Evolutionary conservation across 1,140 invertebrate genomes (phyloP), one percentile per base, ranked within the genome.

Genomic region (Cyclargus thomasi): DNA sequence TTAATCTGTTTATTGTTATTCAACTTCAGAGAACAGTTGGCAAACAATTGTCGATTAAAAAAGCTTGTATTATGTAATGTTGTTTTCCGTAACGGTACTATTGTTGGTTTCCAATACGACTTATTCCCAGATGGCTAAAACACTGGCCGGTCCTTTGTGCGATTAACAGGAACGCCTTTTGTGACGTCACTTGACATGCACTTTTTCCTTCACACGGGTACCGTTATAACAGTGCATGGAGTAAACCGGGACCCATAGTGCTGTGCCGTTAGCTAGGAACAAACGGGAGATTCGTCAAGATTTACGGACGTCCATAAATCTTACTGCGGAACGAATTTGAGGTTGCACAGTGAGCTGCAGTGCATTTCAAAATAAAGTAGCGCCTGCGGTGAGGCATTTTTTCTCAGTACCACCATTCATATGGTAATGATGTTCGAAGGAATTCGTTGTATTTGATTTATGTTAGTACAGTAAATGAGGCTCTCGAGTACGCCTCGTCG

Each of bases 171-270:
- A 75, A 74, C 36, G 70, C 76, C 74, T 77, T 68, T 83, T 83
- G 78, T 90, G 84, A 87, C 85, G 85, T 88, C 87, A 90, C 68
- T 53, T 63, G 85, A 83, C 86, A 82, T 87, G 75, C 81, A 86
- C 83, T 88, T 86, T 85, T 87, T 75, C 82, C 74, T 77, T 85
- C 79, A 80, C 72, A 64, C 76, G 35, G 74, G 67, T 62, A 64
- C 78, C 81, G 80, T 81, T 82, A 86, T 87, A 90, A 90, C 87
- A 84, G 85, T 86, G 80, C 72, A 77, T 79, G 73, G 85, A 77
- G 87, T 90, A 84, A 86, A 85, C 81, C 84, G 83, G 85, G 81
- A 89, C 70, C 78, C 73, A 77, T 80, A 81, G 72, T 79, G 70
- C 63, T 64, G 75, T 66, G 64, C 66, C 68, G 67, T 70, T 87